Evolutionary conservation across 2,113 vertebrate genomes (phyloP), one percentile per base, ranked within the genome.

Genomic region (Engraulis encrasicolus): DNA sequence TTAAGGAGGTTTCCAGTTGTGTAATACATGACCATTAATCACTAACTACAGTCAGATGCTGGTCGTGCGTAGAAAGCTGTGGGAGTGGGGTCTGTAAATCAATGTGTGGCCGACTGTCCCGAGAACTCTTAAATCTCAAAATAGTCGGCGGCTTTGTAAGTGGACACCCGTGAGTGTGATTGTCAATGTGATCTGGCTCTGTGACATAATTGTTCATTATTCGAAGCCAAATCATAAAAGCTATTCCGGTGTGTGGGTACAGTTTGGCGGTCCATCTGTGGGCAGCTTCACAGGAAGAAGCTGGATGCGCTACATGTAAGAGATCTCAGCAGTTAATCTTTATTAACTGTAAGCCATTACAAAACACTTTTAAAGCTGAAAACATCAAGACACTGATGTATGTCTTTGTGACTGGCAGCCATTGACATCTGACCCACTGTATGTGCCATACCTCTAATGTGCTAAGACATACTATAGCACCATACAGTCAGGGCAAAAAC

Each of bases 81-180:
- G 23, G 58, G 58, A 14, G 58, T 45, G 40, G 11, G 58, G 27
- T n/a, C 58, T 66, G 23, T 66, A 66, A 66, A 66, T 66, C 58
- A 66, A 23, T 27, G 78, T 78, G 18, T 78, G 50, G 19, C 19
- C 23, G 50, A 19, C 37, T 18, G 74, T 78, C 15, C 40, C 66
- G n/a, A 14, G 45, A 36, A 20, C 37, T 27, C 27, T 66, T 66
- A 27, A 66, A 66, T 66, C 58, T 66, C n/a, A 66, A 66, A 66
- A 66, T 66, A 66, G 58, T 66, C 23, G n/a, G n/a, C 31, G n/a
- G n/a, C 23, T 66, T 66, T 66, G 58, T 66, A 66, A 66, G 31
- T 31, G 58, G 58, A 66, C 58, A 66, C 58, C 58, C 58, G 14
- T 27, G 58, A 27, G 15, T 23, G 12, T 23, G 23, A 31, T 66